Evolutionary conservation across 2,888 invertebrate genomes (phyloP).

Genomic region (Adelognathus sp.): DNA sequence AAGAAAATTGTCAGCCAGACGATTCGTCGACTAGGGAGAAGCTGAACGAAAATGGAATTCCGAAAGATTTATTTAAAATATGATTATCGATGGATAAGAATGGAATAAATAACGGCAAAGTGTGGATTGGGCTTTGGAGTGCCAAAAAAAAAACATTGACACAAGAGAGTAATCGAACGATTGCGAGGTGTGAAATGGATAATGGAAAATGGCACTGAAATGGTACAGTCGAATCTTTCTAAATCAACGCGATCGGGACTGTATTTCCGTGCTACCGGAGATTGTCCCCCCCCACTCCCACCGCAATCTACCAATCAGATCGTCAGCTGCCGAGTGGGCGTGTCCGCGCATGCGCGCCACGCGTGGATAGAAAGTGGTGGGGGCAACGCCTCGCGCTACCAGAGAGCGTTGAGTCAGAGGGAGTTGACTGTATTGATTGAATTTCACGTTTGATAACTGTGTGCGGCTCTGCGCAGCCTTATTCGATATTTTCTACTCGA

Average conservation of each 20-base stretch:
- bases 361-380: too few relatives aligned
- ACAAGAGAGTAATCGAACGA: background rate
- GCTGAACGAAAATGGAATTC: background rate
- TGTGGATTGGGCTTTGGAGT: background rate
- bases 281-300: too few relatives aligned
- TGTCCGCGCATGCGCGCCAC: too few relatives aligned
- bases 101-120: background rate
- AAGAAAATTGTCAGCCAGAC: background rate
- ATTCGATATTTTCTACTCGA: slow-evolving; percentile 52
- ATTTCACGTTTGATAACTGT: too few relatives aligned
- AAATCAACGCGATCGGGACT: background rate
- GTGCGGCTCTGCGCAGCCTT: slow-evolving; percentile 24
- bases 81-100: too few relatives aligned
- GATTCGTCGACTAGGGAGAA: background rate
- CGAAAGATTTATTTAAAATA: background rate
- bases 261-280: too few relatives aligned
- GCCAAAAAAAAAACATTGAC: slow-evolving; percentile 21
- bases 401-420: too few relatives aligned
- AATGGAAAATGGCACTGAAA: background rate
- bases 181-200: background rate
- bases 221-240: too few relatives aligned
- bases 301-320: too few relatives aligned
- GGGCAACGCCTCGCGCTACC: too few relatives aligned
- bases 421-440: too few relatives aligned
- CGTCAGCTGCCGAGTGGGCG: too few relatives aligned